phyloP scores from a whole-genome alignment of 2,113 vertebrate species.

The Prinia subflava region DNA sequence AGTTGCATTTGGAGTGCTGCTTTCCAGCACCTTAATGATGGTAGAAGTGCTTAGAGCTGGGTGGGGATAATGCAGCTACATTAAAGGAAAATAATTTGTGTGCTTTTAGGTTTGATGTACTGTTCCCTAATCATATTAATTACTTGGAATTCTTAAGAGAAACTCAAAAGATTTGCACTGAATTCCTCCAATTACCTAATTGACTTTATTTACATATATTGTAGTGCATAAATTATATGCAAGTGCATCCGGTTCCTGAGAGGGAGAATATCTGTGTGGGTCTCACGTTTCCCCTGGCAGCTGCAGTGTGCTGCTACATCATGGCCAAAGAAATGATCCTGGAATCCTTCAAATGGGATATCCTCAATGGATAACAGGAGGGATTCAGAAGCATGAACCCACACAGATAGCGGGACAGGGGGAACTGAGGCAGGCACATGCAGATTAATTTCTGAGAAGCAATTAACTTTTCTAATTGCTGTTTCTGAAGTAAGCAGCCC shows the following conservation, averaged over 20 bases:
- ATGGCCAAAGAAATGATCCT: not conserved
- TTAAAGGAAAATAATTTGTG: not conserved
- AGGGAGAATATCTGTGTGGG: not conserved
- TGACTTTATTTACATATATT: conserved; percentile 48
- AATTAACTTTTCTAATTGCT: not conserved
- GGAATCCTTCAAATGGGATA: not conserved
- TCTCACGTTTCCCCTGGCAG: not conserved
- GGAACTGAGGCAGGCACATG: not conserved
- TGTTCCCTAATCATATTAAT: conserved; percentile 39
- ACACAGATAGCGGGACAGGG: not conserved
- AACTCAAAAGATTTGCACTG: conserved; percentile 11
- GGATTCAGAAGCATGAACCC: not conserved
- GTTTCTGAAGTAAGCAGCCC: not conserved
- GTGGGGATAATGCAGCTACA: not conserved
- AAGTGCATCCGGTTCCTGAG: not conserved
- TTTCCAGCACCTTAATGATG: not conserved
- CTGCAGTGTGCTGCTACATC: not conserved
- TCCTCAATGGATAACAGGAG: not conserved
- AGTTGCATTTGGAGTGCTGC: not conserved
- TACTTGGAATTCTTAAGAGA: conserved; percentile 17
- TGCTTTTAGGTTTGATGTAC: conserved; percentile 16
- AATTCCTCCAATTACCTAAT: conserved; percentile 33
- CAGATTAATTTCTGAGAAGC: not conserved
- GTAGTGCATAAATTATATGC: not conserved
- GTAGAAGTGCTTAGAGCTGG: not conserved